Percentiles rank a stretch among this genome's conserved stretches.
phyloP scores from a whole-genome alignment of 2,888 invertebrate species.

The Phania funesta region DNA sequence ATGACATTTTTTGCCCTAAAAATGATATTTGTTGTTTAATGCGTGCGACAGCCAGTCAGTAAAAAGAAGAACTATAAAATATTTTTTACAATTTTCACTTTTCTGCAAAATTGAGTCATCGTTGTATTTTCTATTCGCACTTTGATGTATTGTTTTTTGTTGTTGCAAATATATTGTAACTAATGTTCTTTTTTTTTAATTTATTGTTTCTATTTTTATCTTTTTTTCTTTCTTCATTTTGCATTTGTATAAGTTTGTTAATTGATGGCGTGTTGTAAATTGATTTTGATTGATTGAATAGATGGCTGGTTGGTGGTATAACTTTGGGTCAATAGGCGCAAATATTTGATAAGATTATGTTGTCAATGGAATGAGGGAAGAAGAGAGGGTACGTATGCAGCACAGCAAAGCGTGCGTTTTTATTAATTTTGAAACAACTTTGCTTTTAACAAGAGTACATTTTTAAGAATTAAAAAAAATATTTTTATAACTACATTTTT shows the following conservation, averaged over 20 bases:
- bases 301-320: conserved; percentile 41
- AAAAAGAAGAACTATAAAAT: conserved; percentile 18
- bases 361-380: conserved; percentile 35
- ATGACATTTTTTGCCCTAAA: background rate
- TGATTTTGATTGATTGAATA: conserved; percentile 68
- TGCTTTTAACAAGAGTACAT: too few species aligned
- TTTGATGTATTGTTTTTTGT: background rate
- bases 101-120: conserved; percentile 39
- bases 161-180: background rate
- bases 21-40: background rate
- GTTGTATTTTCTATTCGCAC: background rate
- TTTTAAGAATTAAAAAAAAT: too few species aligned
- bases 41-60: background rate
- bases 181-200: too few species aligned
- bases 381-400: background rate
- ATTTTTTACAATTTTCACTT: conserved; percentile 53
- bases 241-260: conserved; percentile 57
- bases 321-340: conserved; percentile 64
- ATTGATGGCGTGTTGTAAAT: conserved; percentile 68
- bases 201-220: conserved; percentile 23
- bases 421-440: too few species aligned
- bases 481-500: too few species aligned
- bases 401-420: background rate
- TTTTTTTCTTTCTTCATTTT: background rate
- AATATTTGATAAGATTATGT: conserved; percentile 61